A percentile compares a stretch with the other conserved stretches of the same genome.
Evolutionary conservation across 2,888 invertebrate species (phyloP).

Genomic region (Cerceris ruficornis): DNA sequence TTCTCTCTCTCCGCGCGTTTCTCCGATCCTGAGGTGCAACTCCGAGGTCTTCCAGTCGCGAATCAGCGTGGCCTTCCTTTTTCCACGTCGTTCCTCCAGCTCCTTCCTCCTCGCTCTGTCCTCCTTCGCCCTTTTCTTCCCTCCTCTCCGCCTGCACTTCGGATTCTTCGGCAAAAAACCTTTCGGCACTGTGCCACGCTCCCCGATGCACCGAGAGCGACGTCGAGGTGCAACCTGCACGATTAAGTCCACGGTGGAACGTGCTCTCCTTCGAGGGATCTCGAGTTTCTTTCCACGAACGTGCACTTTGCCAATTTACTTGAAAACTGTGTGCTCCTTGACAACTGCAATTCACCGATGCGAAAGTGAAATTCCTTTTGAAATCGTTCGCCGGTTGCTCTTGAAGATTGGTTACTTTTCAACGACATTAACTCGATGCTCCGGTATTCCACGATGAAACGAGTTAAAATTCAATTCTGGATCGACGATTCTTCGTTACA

Average conservation of each 20-base stretch:
- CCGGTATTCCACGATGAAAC: too few species aligned
- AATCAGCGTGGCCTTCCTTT: conserved; percentile 65
- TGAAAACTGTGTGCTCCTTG: too few species aligned
- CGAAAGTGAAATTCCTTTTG: too few species aligned
- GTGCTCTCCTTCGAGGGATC: too few species aligned
- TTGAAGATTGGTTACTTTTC: too few species aligned
- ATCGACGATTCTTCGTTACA: too few species aligned
- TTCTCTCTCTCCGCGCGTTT: conserved; percentile 47
- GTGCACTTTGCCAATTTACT: too few species aligned
- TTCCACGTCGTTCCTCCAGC: conserved; percentile 55
- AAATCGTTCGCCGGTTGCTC: too few species aligned
- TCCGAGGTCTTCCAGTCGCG: conserved; percentile 71
- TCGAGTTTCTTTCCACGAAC: too few species aligned
- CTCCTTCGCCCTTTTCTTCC: conserved; percentile 38
- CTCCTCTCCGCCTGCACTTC: conserved; percentile 24
- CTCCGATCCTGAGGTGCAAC: conserved; percentile 61
- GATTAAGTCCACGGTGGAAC: neutral
- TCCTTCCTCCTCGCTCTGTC: conserved; percentile 33
- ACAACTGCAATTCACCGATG: too few species aligned
- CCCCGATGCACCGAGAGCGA: conserved; percentile 8
- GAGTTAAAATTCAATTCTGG: too few species aligned
- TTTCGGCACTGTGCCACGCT: conserved; percentile 33
- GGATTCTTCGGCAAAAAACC: conserved; percentile 54
- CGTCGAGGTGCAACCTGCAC: neutral
- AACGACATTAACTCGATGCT: too few species aligned